Evolutionary conservation across 2,888 invertebrate genomes (phyloP).

Genomic region (Epinotia ramella): DNA sequence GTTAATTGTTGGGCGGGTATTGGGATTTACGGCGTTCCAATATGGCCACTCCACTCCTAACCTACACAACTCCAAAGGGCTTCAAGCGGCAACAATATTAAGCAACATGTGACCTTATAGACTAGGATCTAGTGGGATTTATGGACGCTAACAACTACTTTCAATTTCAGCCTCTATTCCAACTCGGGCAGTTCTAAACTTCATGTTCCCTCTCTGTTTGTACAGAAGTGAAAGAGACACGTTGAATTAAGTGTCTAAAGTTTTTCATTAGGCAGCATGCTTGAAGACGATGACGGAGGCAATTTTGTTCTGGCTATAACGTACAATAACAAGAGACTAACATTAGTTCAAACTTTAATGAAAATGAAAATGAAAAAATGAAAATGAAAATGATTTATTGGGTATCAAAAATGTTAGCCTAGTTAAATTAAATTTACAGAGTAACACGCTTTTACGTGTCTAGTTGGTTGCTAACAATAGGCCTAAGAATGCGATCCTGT

Average conservation of each 20-base stretch:
- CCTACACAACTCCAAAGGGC: neutral
- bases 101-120: neutral
- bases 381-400: too few species aligned
- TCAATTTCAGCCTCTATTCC: slow-evolving; percentile 7
- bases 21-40: slow-evolving; percentile 60
- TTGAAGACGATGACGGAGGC: neutral
- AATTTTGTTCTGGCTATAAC: neutral
- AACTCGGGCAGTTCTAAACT: slow-evolving; percentile 10
- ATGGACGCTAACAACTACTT: slow-evolving; percentile 25
- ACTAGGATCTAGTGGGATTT: slow-evolving; percentile 11
- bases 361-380: too few species aligned
- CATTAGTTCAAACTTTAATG: neutral
- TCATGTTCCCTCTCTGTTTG: neutral
- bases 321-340: neutral
- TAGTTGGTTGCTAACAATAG: too few species aligned
- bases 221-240: slow-evolving; percentile 1
- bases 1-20: slow-evolving; percentile 61
- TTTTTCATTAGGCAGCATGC: neutral
- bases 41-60: slow-evolving; percentile 33
- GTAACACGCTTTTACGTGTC: too few species aligned
- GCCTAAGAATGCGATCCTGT: too few species aligned
- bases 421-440: too few species aligned
- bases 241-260: neutral
- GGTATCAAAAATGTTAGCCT: too few species aligned
- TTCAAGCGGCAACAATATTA: neutral